Evolutionary conservation across 2,113 vertebrate genomes (phyloP).

Genomic region (Cettia cetti): DNA sequence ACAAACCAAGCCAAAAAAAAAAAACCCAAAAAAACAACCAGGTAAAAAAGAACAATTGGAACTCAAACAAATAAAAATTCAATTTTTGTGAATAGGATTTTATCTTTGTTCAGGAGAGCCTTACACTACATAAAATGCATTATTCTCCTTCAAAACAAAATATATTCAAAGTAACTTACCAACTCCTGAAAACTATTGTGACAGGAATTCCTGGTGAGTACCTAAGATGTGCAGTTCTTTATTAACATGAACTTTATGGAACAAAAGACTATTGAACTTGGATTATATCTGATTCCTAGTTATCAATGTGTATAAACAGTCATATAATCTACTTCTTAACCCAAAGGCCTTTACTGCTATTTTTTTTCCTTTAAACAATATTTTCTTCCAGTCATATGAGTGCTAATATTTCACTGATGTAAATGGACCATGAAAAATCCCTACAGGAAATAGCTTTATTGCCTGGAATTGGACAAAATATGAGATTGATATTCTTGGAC

Average conservation of each 20-base stretch:
- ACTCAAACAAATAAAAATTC: neutral
- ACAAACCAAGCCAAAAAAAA: neutral
- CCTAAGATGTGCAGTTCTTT: neutral
- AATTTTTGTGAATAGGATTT: neutral
- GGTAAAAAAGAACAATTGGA: neutral
- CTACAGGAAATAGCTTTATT: neutral
- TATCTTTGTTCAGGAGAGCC: neutral
- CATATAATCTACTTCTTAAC: neutral
- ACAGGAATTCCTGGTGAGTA: neutral
- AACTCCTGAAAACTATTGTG: neutral
- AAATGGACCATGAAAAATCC: neutral
- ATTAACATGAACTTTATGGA: neutral
- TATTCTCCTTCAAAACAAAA: neutral
- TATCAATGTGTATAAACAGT: neutral
- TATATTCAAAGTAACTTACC: neutral
- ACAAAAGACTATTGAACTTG: neutral
- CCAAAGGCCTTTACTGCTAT: neutral
- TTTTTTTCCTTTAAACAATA: neutral
- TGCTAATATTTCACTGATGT: neutral
- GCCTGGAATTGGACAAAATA: neutral
- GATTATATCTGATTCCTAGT: neutral
- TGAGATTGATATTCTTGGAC: neutral
- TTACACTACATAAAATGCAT: neutral
- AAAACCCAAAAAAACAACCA: rapidly evolving
- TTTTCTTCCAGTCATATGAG: neutral